Evolutionary conservation across 2,113 vertebrate species (phyloP), one percentile per base, ranked within the genome.

Genomic region (Percina caprodes): DNA sequence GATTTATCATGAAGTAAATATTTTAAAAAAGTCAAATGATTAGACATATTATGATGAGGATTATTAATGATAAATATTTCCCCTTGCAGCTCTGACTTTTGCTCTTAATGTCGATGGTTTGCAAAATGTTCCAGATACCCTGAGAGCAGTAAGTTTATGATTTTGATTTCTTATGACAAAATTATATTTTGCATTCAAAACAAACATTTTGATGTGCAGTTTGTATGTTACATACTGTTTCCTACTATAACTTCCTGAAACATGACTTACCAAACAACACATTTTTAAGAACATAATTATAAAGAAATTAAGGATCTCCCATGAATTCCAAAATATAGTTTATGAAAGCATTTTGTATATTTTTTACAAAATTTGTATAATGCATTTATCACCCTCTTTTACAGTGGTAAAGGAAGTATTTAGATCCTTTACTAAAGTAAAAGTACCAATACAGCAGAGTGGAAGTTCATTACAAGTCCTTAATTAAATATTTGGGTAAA

Each of bases 21-120:
- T 1, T 1, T 39, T 13, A 21, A 48, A 59, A 23, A 26, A 33
- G 49, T 35, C 11, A 42, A 13, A 3, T n/a, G 16, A 30, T 21
- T 10, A 58, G 21, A 6, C 51, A 12, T 21, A 39, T 30, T 10
- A 23, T 19, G 46, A 6, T 23, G 14, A 67, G 4, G 39, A 58
- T 46, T 12, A 63, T 45, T 58, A 46, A 66, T 63, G 2, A 35
- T 30, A 11, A 74, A 71, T 30, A 16, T 81, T 80, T 66, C 39
- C 61, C 14, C 51, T 61, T 33, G 42, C 79, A 94, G 94, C 67
- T 79, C 56, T 77, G 52, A 68, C 87, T 19, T 79, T 77, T 2
- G 77, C 79, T 42, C 45, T 79, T 10, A 39, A 79, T n/a, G 16
- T 48, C 7, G 55, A 66, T 5, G 78, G 12, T 39, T 42, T 87